Evolutionary conservation across 2,888 invertebrate species (phyloP).

Genomic region (Drosophila gaucha): DNA sequence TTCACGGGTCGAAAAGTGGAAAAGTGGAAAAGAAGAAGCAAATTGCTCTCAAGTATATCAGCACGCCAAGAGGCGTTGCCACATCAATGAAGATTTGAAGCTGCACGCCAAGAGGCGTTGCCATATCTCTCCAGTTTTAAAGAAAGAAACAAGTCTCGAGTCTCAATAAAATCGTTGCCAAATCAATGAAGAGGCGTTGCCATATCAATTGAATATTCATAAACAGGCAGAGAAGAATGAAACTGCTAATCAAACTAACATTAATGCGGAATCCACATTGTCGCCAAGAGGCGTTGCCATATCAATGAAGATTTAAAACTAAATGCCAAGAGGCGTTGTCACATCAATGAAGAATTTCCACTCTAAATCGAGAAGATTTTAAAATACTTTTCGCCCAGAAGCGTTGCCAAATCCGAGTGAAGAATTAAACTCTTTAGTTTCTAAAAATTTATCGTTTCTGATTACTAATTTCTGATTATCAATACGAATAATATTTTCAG

Average conservation of each 20-base stretch:
- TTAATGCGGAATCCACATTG: too few relatives aligned
- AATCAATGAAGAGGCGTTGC: too few relatives aligned
- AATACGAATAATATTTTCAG: too few relatives aligned
- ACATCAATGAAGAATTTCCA: not conserved
- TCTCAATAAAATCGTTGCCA: too few relatives aligned
- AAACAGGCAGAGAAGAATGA: not conserved
- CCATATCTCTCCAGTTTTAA: too few relatives aligned
- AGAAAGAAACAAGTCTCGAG: too few relatives aligned
- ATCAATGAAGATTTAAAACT: not conserved
- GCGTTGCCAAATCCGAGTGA: slow-evolving; percentile 9
- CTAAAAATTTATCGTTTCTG: not conserved
- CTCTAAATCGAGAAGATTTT: not conserved
- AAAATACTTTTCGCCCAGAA: not conserved
- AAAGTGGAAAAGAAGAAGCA: not conserved
- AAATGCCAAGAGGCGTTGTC: not conserved
- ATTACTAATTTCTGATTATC: not conserved
- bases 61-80: slow-evolving; percentile 7
- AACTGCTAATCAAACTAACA: too few relatives aligned
- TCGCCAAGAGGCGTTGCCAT: slow-evolving; percentile 1
- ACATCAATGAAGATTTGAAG: not conserved
- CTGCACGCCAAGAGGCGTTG: too few relatives aligned
- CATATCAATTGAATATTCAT: not conserved
- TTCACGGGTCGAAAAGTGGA: too few relatives aligned
- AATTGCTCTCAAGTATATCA: too few relatives aligned
- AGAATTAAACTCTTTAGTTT: not conserved